Base-by-base conservation (phyloP, 2,888 invertebrate species). In the Dynastes tityus region DNA sequence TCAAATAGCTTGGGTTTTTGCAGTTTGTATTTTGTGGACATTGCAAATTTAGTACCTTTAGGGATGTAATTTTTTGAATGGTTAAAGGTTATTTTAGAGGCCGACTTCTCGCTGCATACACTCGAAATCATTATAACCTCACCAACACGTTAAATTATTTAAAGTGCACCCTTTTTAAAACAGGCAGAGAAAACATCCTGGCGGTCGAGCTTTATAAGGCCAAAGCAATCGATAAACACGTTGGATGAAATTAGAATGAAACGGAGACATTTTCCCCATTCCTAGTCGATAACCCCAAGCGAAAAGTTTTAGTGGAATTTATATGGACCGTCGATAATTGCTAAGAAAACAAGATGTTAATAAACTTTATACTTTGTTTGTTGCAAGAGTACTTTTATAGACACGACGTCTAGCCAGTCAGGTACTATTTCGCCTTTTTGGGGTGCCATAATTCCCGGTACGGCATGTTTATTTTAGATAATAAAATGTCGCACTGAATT, bases 311-410 rank as follows among this genome's bases (percentile, higher is more conserved):
- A 61, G 61, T 13, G 73, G 40, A 73, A 73, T 73, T 73, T 73
- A 73, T 73, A 73, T 73, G 45, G 61, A 16, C 73, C 40, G 45
- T 73, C 73, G 73, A 73, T 73, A 73, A 73, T 73, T 73, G 73
- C 61, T 73, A 61, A 61, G 73, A 73, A 61, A 73, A 61, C 73
- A 73, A 40, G 45, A 73, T 73, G 73, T 73, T 73, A 73, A 73
- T 73, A 73, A 73, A 73, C 16, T 73, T 73, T 73, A 73, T 73
- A 73, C 73, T 73, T 73, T 73, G 58, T 58, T 73, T 58, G 73
- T 73, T 40, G 73, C 61, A 22, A 73, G 58, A 61, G 58, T 61
- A 37, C 73, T 58, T 73, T 73, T 73, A 73, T 73, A 58, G 73
- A 58, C 45, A 45, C 61, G 61, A 37, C 73, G 73, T 61, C 73